Evolutionary conservation across 2,888 invertebrate genomes (phyloP).

Genomic region (Chloromyia formosa): DNA sequence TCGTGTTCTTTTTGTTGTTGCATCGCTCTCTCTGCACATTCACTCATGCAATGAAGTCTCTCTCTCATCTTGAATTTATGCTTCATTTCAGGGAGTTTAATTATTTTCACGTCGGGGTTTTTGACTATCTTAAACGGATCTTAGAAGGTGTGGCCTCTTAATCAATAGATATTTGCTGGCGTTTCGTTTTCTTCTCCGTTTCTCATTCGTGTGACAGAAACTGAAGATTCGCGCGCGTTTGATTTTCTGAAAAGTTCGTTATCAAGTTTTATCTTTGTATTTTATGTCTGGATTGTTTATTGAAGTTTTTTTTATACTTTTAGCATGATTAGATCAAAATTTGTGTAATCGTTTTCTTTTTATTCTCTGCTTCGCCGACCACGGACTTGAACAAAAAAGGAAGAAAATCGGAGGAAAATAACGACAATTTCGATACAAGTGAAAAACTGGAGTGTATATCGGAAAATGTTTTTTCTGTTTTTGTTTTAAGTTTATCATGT

Average conservation of each 20-base stretch:
- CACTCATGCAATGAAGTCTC: too few relatives aligned
- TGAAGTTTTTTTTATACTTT: constrained; percentile 30
- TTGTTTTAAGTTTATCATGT: neutral
- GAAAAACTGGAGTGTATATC: constrained; percentile 38
- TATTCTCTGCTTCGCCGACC: constrained; percentile 3
- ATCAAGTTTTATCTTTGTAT: neutral
- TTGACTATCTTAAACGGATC: too few relatives aligned
- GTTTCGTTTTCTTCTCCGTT: too few relatives aligned
- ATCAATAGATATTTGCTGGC: too few relatives aligned
- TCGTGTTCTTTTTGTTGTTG: neutral
- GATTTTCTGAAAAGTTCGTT: neutral
- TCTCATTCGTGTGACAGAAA: too few relatives aligned
- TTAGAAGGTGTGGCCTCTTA: too few relatives aligned
- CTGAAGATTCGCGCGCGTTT: too few relatives aligned
- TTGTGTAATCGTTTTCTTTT: constrained; percentile 5
- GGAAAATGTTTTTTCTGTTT: constrained; percentile 12
- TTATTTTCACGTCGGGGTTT: too few relatives aligned
- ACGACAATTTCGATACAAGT: constrained; percentile 14
- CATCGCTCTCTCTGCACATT: too few relatives aligned
- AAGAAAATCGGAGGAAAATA: constrained; percentile 1
- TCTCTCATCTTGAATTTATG: too few relatives aligned
- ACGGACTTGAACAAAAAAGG: constrained; percentile 11
- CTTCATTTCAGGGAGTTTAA: too few relatives aligned
- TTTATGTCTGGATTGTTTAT: constrained; percentile 5
- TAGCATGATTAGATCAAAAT: constrained; percentile 10